Evolutionary conservation across 2,113 vertebrate genomes (phyloP), one percentile per base, ranked within the genome.

Genomic region (Chascanopsetta lugubris): DNA sequence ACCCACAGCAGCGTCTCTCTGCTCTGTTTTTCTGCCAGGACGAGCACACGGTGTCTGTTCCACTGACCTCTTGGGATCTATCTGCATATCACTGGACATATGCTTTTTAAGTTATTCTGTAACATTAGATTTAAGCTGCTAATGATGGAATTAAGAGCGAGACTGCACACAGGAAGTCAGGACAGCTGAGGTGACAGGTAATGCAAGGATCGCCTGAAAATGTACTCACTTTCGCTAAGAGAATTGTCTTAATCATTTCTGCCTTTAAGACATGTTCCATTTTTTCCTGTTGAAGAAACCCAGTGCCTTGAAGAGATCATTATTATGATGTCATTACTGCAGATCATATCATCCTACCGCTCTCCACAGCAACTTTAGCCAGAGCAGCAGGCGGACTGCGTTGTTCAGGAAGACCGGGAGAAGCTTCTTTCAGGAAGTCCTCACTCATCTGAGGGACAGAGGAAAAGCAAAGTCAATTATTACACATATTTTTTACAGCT

Each of bases 381-480:
- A 17, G 42, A 32, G 49, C 42, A 40, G 60, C 38, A 57, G 69
- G 15, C 24, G 61, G 30, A 13, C 72, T 50, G 34, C 3, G 10
- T 15, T 15, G 4, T 8, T 60, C 69, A 11, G 49, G 68, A 47
- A 32, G 72, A 17, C 73, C 73, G 8, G 48, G 59, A 11, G 62
- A 50, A 2, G 32, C 25, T 12, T 82, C 83, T 56, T 89, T 88
- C 63, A 88, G 51, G 47, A 85, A 61, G 10, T 72, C 62, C 12
- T 17, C 43, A 36, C 69, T 75, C 79, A 91, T 77, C 94, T 94
- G 82, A 58, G 48, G 61, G 57, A 58, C 48, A 83, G 3, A 49
- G 10, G 27, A 30, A 7, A 61, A 10, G 6, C 13, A 48, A 58
- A 57, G 1, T 5, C 26, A 25, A 29, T 12, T 30, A 17, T 22